Conservation (phyloP, 2,797 vertebrate species). For the Sphenopsis melanotis region DNA sequence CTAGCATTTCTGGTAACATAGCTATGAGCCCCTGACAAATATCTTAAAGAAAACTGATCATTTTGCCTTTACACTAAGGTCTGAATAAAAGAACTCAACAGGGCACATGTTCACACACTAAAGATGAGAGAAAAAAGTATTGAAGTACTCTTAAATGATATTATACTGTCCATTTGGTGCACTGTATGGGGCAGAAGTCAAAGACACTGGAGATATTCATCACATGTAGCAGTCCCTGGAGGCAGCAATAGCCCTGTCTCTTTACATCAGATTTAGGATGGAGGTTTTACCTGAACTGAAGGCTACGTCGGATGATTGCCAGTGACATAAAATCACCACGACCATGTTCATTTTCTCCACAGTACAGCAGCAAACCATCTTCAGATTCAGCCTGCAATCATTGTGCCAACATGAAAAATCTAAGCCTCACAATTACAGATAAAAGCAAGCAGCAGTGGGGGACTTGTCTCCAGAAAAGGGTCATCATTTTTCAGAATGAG, state of each 20-base stretch:
- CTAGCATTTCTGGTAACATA: background rate
- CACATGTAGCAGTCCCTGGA: background rate
- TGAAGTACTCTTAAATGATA: background rate
- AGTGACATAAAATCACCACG: conserved; percentile 91
- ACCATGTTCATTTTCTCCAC: conserved; percentile 90
- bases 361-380: conserved; percentile 90
- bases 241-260: background rate
- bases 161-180: background rate
- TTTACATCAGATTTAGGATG: background rate
- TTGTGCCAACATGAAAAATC: background rate
- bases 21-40: background rate
- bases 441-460: background rate
- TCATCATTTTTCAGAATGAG: background rate
- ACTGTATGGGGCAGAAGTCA: background rate
- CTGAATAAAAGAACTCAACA: background rate
- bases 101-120: background rate
- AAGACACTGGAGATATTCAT: background rate
- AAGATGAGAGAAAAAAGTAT: background rate
- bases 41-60: background rate
- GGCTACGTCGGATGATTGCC: conserved; percentile 80
- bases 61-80: background rate
- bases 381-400: conserved; percentile 83
- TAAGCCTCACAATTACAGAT: background rate
- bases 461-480: background rate
- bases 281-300: conserved; percentile 89